Evolutionary conservation across 2,113 vertebrate species (phyloP).

Genomic region (Copsychus sechellarum): DNA sequence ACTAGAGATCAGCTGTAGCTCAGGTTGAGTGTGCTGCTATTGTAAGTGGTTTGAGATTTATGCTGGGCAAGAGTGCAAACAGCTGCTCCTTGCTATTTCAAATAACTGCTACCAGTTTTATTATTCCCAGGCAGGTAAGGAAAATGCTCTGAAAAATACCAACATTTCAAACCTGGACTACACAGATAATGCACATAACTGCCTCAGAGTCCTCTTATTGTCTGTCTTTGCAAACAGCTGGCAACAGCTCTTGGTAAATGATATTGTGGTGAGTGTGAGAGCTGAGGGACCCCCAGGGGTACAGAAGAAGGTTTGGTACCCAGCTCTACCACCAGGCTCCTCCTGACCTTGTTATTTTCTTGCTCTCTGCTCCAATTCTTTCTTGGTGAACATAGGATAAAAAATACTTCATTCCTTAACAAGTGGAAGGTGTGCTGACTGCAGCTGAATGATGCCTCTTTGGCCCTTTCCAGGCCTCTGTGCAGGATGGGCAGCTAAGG

Average conservation of each 20-base stretch:
- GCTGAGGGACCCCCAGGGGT: not conserved
- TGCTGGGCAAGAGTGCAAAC: not conserved
- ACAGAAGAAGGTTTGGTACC: not conserved
- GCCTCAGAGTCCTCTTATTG: not conserved
- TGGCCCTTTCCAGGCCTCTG: not conserved
- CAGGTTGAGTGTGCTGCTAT: not conserved
- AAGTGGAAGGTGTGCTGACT: not conserved
- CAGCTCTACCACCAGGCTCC: not conserved
- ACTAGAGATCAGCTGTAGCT: not conserved
- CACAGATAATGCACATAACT: not conserved
- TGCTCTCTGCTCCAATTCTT: not conserved
- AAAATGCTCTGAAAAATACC: not conserved
- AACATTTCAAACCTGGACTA: not conserved
- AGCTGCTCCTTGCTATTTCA: not conserved
- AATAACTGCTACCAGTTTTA: not conserved
- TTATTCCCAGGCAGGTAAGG: constrained; percentile 12
- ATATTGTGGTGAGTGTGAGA: not conserved
- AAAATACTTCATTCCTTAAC: not conserved
- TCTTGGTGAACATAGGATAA: not conserved
- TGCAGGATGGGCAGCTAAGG: fast-evolving
- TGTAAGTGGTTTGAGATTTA: constrained; percentile 24
- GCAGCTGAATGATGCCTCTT: not conserved
- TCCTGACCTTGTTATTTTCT: not conserved
- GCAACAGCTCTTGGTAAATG: not conserved
- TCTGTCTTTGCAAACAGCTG: not conserved